A percentile compares a stretch with the other conserved stretches of the same genome.
phyloP scores from a whole-genome alignment of 1,140 invertebrate genomes.

The Brachionus koreanus region DNA sequence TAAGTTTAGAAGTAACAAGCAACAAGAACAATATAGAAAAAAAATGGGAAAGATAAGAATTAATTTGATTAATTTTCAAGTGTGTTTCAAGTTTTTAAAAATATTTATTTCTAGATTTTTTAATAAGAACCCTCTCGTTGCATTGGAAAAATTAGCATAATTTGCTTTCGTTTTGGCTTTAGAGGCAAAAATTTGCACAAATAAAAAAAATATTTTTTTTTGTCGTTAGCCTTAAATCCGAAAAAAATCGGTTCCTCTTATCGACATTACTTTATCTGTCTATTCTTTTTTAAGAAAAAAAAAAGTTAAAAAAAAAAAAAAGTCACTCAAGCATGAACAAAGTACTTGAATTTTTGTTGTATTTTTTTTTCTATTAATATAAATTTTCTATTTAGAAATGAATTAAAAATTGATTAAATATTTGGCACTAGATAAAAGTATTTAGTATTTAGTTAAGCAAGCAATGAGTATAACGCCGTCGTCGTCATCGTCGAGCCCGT shows the following conservation, averaged over 20 bases:
- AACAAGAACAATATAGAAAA: not conserved
- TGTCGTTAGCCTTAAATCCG: not conserved
- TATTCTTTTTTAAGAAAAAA: not conserved
- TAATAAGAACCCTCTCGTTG: not conserved
- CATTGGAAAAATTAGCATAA: slow-evolving; percentile 7
- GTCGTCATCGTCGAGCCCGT: not conserved
- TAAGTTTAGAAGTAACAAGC: too few species aligned
- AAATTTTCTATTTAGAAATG: not conserved
- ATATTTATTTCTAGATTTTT: slow-evolving; percentile 37
- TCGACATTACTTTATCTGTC: not conserved
- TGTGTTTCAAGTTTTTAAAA: slow-evolving; percentile 8
- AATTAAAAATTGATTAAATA: not conserved
- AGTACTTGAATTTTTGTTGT: not conserved
- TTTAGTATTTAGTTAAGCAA: not conserved
- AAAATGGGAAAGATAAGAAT: not conserved
- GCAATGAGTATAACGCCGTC: not conserved
- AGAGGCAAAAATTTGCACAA: not conserved
- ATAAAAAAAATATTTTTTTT: not conserved
- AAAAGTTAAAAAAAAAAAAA: not conserved
- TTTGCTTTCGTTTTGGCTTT: not conserved
- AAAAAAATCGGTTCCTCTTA: not conserved
- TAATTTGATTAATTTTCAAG: not conserved
- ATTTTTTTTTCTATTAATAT: not conserved
- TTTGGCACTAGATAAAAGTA: not conserved
- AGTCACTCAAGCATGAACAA: not conserved